phyloP scores from a whole-genome alignment of 2,113 vertebrate species.

The Oreochromis tanganicae region DNA sequence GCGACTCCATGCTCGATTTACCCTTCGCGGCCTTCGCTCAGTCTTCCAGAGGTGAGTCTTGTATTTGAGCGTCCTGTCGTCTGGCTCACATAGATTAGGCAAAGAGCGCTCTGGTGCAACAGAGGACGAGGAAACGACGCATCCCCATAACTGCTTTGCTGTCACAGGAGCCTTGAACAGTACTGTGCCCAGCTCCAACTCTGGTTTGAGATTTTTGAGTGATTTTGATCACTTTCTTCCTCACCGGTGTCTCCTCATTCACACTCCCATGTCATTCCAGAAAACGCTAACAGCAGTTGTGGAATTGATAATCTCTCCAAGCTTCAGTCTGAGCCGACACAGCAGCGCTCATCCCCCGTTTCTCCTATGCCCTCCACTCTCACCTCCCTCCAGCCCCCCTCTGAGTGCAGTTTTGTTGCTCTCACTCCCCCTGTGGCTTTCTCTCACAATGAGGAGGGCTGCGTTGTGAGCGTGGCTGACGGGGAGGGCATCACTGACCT shows the following conservation, averaged over 20 bases:
- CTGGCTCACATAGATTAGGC: not conserved
- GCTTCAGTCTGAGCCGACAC: conserved; percentile 37
- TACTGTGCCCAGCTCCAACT: not conserved
- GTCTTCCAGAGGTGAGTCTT: conserved; percentile 47
- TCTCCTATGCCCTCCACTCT: conserved; percentile 71
- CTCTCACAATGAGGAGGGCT: conserved; percentile 80
- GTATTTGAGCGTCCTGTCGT: not conserved
- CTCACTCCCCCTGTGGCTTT: conserved; percentile 80
- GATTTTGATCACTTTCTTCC: not conserved
- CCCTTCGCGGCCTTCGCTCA: not conserved
- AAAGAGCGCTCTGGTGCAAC: not conserved
- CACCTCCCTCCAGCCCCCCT: conserved; percentile 73
- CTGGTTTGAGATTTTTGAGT: not conserved
- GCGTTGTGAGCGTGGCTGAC: conserved; percentile 79
- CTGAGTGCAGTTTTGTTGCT: conserved; percentile 80
- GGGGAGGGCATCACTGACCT: conserved; percentile 86
- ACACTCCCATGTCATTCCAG: conserved; percentile 24
- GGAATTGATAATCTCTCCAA: not conserved
- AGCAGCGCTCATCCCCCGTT: conserved; percentile 65
- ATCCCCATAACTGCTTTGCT: not conserved
- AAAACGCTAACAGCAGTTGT: not conserved
- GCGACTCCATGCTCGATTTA: not conserved
- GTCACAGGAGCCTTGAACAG: not conserved
- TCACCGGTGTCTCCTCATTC: not conserved
- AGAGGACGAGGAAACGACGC: not conserved